These are phyloP conservation scores for Dryoscopus gambensis DNA, from an alignment of 2,113 vertebrate genomes.

Conservation along the genomic window DNA sequence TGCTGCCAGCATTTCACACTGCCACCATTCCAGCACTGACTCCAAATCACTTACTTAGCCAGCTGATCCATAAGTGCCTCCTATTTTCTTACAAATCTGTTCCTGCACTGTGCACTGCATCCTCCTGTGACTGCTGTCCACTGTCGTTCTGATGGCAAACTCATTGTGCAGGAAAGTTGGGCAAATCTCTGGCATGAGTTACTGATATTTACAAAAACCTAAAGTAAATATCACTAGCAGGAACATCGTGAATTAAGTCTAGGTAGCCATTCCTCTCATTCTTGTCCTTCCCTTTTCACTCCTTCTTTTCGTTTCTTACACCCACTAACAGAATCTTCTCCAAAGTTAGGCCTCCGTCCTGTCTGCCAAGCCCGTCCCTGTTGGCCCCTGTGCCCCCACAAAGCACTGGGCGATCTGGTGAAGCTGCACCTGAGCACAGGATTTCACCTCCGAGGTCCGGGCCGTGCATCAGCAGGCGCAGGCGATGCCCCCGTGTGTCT, in stretches of 20 bases:
- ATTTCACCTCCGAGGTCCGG: not conserved
- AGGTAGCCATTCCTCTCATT: not conserved
- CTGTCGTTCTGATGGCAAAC: not conserved
- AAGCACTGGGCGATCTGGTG: not conserved
- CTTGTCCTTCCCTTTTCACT: not conserved
- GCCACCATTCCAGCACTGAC: not conserved
- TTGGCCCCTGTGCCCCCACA: not conserved
- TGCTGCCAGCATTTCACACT: not conserved
- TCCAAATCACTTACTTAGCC: not conserved
- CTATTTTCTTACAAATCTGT: not conserved
- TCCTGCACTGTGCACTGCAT: not conserved
- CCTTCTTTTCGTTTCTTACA: not conserved
- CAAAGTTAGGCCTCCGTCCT: not conserved
- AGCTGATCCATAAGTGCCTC: not conserved
- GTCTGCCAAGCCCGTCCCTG: not conserved
- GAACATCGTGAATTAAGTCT: not conserved
- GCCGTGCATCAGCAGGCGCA: fast-evolving
- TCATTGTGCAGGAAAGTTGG: not conserved
- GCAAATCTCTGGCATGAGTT: not conserved
- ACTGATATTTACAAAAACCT: not conserved
- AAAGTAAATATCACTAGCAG: not conserved
- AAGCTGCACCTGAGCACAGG: not conserved
- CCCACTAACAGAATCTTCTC: not conserved
- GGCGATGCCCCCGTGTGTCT: not conserved
- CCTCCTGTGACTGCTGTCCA: not conserved